phyloP scores from a whole-genome alignment of 2,888 invertebrate genomes.

The Mesodorylaimus sp. region DNA sequence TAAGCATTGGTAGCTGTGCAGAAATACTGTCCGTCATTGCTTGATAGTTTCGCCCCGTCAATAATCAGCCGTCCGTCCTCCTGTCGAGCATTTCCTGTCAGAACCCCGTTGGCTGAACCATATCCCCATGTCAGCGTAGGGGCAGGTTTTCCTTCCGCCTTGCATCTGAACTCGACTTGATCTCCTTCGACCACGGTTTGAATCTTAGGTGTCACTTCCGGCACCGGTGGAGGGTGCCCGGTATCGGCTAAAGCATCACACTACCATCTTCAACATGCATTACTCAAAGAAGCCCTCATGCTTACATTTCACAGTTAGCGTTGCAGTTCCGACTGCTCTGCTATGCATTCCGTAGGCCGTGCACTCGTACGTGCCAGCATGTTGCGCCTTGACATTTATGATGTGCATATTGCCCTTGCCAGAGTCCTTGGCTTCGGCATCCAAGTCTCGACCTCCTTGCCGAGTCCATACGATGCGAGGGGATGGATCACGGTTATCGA shows the following conservation, averaged over 20 bases:
- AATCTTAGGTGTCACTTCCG: conserved; percentile 39
- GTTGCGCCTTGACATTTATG: conserved; percentile 27
- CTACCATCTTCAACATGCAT: too few species aligned
- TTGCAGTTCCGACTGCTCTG: too few species aligned
- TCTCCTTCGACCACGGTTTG: conserved; percentile 49
- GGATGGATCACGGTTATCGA: too few species aligned
- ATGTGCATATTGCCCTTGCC: too few species aligned
- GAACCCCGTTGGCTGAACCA: conserved; percentile 21
- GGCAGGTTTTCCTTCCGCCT: conserved; percentile 51
- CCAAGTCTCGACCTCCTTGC: too few species aligned
- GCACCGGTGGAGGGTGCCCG: conserved; percentile 23
- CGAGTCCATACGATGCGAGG: too few species aligned
- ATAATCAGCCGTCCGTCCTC: conserved; percentile 27
- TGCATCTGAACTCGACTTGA: conserved; percentile 52
- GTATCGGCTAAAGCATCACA: too few species aligned
- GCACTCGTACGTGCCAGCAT: conserved; percentile 35
- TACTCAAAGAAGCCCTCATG: too few species aligned
- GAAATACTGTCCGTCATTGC: conserved; percentile 64
- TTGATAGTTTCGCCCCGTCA: conserved; percentile 20
- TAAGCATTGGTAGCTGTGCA: conserved; percentile 54
- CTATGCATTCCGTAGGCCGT: conserved; percentile 35
- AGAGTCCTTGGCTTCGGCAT: too few species aligned
- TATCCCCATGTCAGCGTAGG: conserved; percentile 57
- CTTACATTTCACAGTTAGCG: too few species aligned
- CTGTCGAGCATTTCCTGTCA: conserved; percentile 32